Evolutionary conservation across 2,113 vertebrate species (phyloP), one percentile per base, ranked within the genome.

Genomic region (Sorex fumeus): DNA sequence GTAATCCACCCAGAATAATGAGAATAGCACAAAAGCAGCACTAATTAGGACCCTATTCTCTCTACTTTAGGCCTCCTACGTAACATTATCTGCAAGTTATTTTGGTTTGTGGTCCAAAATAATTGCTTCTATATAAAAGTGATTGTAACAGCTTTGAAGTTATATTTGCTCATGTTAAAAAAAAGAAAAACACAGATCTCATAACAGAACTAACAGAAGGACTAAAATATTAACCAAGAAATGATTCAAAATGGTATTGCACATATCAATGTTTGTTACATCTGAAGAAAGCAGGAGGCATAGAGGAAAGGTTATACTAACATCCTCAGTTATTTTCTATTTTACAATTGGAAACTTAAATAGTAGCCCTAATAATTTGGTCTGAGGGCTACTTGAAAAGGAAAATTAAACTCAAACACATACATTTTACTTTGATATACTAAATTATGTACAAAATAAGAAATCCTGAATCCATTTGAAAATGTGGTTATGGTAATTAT

Each of bases 111-210:
- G 83, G 79, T 69, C 88, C 81, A 90, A 94, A 94, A 92, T 92
- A 95, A 93, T 78, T 47, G 30, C 67, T 95, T 93, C 86, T 89
- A 83, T 94, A 95, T 92, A 88, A 88, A 93, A 95, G 78, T 45
- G 57, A 95, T 95, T 91, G 91, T 92, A 95, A 96, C 77, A 94
- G 80, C 69, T 96, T 96, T 94, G 77, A n/a, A 84, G 47, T 88
- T 92, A 23, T 47, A 76, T 62, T 43, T 90, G 32, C 69, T 92
- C 21, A 19, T 62, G 64, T 62, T 93, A 74, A 21, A 60, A 60
- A 50, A 50, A 50, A 50, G 47, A 27, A 89, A 93, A 92, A 50
- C 86, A 91, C 72, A 92, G 64, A 87, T 66, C 18, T 10, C 47
- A 74, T n/a, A 72, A 50, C 45, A 93, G 50, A 95, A 64, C 30